phyloP scores from a whole-genome alignment of 2,797 vertebrate genomes.

The Gambusia yucatana region DNA sequence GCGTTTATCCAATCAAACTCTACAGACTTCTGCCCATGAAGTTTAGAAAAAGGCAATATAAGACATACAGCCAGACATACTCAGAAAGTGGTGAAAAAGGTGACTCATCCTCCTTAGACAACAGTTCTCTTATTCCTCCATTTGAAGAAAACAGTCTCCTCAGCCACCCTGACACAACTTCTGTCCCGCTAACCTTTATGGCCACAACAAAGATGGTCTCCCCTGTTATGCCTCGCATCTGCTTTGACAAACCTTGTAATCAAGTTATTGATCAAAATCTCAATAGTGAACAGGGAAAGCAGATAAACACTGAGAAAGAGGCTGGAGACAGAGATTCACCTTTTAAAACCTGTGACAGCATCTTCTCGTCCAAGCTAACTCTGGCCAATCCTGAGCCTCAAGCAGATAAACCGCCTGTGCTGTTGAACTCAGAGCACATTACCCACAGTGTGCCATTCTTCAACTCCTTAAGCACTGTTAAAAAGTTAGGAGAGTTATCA shows the following conservation, averaged over 20 bases:
- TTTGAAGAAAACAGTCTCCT: constrained; percentile 76
- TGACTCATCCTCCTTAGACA: constrained; percentile 74
- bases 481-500: constrained; percentile 81
- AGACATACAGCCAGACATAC: constrained; percentile 88
- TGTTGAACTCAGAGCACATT: constrained; percentile 65
- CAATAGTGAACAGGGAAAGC: constrained; percentile 55
- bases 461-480: constrained; percentile 80
- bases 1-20: constrained; percentile 95
- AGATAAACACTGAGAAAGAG: constrained; percentile 47
- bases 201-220: constrained; percentile 81
- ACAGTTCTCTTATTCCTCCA: constrained; percentile 78
- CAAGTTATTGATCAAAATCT: constrained; percentile 58
- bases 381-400: constrained; percentile 83
- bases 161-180: constrained; percentile 53
- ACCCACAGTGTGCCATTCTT: constrained; percentile 67
- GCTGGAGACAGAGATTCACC: constrained; percentile 64
- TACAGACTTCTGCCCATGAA: constrained; percentile 98
- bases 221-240: constrained; percentile 80
- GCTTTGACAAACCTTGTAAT: constrained; percentile 76
- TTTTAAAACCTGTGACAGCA: constrained; percentile 82
- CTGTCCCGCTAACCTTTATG: constrained; percentile 85
- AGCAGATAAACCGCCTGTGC: constrained; percentile 71
- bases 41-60: constrained; percentile 91
- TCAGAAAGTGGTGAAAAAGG: constrained; percentile 77
- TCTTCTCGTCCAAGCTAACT: constrained; percentile 71